Percentiles rank a stretch among this genome's conserved stretches.
These are phyloP conservation scores for Abscondita cerata DNA, from an alignment of 2,888 invertebrate genomes.

Conservation along the genomic window DNA sequence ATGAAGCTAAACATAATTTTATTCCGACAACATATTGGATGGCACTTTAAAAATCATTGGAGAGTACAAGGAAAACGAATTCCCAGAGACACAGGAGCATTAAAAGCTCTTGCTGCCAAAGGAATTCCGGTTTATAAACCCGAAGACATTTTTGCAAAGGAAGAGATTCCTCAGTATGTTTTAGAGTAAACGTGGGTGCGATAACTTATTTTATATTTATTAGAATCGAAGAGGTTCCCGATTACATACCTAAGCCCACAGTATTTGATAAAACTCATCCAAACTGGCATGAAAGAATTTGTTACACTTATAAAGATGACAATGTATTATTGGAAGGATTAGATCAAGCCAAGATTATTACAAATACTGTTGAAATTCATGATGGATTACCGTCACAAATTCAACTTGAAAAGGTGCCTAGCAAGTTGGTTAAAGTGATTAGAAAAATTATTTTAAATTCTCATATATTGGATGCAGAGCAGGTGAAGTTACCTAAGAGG, in stretches of 20 bases:
- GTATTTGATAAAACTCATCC: constrained; percentile 68
- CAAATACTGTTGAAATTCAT: constrained; percentile 74
- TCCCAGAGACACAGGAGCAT: constrained; percentile 64
- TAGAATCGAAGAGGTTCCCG: constrained; percentile 56
- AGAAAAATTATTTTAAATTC: constrained; percentile 69
- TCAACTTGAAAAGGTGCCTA: constrained; percentile 59
- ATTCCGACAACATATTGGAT: constrained; percentile 73
- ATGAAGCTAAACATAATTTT: constrained; percentile 74
- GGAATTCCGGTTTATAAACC: constrained; percentile 71
- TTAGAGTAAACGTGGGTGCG: constrained; percentile 14
- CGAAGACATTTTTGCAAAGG: constrained; percentile 63
- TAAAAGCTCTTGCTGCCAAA: constrained; percentile 61
- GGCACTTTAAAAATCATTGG: constrained; percentile 79
- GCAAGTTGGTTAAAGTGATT: constrained; percentile 67
- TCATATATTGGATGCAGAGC: constrained; percentile 79
- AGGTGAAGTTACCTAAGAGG: constrained; percentile 76
- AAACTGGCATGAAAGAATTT: constrained; percentile 68
- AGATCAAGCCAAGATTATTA: constrained; percentile 80
- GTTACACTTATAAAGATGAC: constrained; percentile 66
- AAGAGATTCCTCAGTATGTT: neutral
- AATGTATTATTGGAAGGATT: constrained; percentile 76
- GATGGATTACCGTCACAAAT: constrained; percentile 68
- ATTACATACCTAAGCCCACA: constrained; percentile 57
- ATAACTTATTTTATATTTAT: constrained; percentile 35
- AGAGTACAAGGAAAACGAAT: constrained; percentile 68